Evolutionary conservation across 2,113 vertebrate species (phyloP).

Genomic region (Verasper variegatus): DNA sequence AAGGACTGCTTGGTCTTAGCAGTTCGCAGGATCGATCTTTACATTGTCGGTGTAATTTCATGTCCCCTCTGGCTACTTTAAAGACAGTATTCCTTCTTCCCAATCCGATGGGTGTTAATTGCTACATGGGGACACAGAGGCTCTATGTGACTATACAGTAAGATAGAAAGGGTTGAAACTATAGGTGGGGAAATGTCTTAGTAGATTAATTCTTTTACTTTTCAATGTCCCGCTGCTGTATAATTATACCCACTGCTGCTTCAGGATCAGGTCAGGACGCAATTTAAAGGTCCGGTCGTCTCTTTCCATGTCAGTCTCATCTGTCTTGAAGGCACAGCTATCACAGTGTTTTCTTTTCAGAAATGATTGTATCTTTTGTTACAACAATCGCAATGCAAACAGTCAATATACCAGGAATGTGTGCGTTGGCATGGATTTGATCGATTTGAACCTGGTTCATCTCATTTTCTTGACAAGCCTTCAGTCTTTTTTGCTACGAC

Average conservation of each 20-base stretch:
- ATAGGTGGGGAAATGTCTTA: too few relatives aligned
- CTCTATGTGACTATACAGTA: background rate
- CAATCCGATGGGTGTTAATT: background rate
- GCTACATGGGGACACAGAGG: background rate
- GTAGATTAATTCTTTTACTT: too few relatives aligned
- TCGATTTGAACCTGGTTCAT: background rate
- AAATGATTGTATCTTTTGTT: too few relatives aligned
- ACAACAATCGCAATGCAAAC: too few relatives aligned
- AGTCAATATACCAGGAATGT: background rate
- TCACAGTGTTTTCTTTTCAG: too few relatives aligned
- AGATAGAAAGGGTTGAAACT: background rate
- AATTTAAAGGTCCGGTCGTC: too few relatives aligned
- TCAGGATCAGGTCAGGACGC: too few relatives aligned
- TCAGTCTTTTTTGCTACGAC: background rate
- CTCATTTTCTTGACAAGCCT: background rate
- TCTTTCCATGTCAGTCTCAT: too few relatives aligned
- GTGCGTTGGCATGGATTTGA: background rate
- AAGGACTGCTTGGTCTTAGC: constrained; percentile 10
- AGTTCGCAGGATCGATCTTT: constrained; percentile 29
- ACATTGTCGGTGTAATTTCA: constrained; percentile 11
- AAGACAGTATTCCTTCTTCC: background rate
- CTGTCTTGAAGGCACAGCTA: too few relatives aligned
- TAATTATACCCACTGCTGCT: too few relatives aligned
- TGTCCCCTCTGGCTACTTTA: constrained; percentile 19
- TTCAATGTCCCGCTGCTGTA: too few relatives aligned